A percentile compares a stretch with the other conserved stretches of the same genome.
Conservation (phyloP, 2,797 vertebrate genomes). For the Notoglanidium macrostoma region DNA sequence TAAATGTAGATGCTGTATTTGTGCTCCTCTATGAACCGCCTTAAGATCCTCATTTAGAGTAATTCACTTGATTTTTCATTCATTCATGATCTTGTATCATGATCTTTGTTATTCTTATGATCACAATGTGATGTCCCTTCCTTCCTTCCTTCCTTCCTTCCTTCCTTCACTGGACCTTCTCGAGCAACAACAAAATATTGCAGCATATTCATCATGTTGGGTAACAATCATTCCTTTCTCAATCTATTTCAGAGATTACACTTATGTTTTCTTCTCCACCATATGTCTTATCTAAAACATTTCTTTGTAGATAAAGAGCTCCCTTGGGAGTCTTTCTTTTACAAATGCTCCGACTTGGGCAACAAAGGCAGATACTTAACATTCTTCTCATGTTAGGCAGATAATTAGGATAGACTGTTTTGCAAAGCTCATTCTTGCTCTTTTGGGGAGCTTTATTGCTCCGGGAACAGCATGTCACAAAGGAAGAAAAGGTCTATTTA, state of each 20-base stretch:
- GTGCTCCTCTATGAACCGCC: neutral
- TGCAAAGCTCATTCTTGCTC: conserved; percentile 15
- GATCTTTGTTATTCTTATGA: neutral
- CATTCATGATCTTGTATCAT: neutral
- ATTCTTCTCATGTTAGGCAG: conserved; percentile 26
- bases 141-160: conserved; percentile 21
- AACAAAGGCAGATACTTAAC: conserved; percentile 16
- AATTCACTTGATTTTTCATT: neutral
- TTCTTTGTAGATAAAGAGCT: conserved; percentile 13
- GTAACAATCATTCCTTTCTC: conserved; percentile 35
- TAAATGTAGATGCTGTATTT: neutral
- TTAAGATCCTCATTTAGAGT: neutral
- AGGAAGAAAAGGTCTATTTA: conserved; percentile 3
- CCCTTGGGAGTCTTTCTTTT: conserved; percentile 6
- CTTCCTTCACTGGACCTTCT: conserved; percentile 21
- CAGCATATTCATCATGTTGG: conserved; percentile 18
- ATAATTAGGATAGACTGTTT: conserved; percentile 17
- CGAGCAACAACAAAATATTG: conserved; percentile 38
- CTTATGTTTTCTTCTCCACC: conserved; percentile 2
- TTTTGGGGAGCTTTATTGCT: conserved; percentile 8
- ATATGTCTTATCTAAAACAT: conserved; percentile 22
- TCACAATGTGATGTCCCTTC: conserved; percentile 47
- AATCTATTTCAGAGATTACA: neutral
- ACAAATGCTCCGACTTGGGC: conserved; percentile 20
- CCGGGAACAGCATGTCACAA: conserved; percentile 8